A percentile compares a stretch with the other conserved stretches of the same genome.
Evolutionary conservation across 1,140 invertebrate genomes (phyloP).

Genomic region (Drosophila sulfurigaster): DNA sequence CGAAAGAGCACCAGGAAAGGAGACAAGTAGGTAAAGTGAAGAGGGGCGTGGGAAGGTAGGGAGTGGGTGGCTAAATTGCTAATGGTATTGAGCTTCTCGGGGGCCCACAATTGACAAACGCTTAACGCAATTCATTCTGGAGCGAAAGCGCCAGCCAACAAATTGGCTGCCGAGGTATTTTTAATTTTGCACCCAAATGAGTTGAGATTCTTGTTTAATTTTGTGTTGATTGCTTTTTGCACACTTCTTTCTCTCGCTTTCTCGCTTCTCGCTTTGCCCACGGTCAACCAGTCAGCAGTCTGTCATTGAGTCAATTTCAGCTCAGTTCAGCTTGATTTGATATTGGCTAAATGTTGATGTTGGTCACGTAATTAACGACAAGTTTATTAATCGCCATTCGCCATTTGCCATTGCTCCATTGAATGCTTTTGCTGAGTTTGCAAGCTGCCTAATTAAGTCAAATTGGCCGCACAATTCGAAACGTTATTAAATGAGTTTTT

Average conservation of each 20-base stretch:
- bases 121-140: constrained; percentile 73
- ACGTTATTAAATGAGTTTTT: constrained; percentile 49
- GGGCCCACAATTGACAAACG: constrained; percentile 55
- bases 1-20: background rate
- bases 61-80: constrained; percentile 36
- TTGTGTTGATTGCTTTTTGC: constrained; percentile 57
- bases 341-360: constrained; percentile 50
- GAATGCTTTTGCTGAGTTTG: constrained; percentile 11
- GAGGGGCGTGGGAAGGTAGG: background rate
- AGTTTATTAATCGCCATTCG: constrained; percentile 70
- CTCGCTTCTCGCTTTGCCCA: background rate
- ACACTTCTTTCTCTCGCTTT: background rate
- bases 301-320: constrained; percentile 5
- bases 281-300: constrained; percentile 6
- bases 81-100: constrained; percentile 40
- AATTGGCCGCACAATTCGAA: constrained; percentile 67
- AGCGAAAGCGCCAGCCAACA: constrained; percentile 31
- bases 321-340: constrained; percentile 29
- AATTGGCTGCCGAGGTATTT: constrained; percentile 59
- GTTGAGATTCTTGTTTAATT: constrained; percentile 62
- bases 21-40: background rate
- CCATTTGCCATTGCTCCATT: constrained; percentile 10
- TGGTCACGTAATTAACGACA: constrained; percentile 72
- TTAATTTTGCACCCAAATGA: constrained; percentile 67
- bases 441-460: constrained; percentile 66